Evolutionary conservation across 2,888 invertebrate genomes (phyloP), one percentile per base, ranked within the genome.

Genomic region (Anthophora plumipes): DNA sequence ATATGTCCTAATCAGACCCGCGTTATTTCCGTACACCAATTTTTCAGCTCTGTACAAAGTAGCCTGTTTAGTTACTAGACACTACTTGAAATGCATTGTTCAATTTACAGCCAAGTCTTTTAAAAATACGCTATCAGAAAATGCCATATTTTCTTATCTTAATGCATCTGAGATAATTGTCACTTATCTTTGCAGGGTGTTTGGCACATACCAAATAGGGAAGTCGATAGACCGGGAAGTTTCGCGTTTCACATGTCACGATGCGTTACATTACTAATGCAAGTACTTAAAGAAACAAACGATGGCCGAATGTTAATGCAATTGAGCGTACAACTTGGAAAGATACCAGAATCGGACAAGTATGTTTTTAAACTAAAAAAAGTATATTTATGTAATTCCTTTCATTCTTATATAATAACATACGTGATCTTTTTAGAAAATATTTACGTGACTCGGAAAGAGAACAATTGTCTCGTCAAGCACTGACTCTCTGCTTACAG

Each of bases 191-290:
- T 93, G 43, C 85, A 97, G 96, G 97, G 98, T 63, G 96, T 99
- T 74, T 99, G 98, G 98, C 95, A 98, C 86, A 98, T 98, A 91
- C 98, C 98, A 0, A 95, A 96, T 1, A 95, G 95, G 77, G 99
- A 99, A 94, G 97, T 99, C 55, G 98, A 99, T 91, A 95, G 99
- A 80, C 96, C 98, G 0, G 99, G 99, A 4, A 97, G 98, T 84
- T 97, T 99, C 91, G 96, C 98, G 0, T 96, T 97, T 48, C 98
- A 99, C 91, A 97, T 99, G 96, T 97, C 96, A 83, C 96, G 97
- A 77, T 97, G 97, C 84, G 96, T 98, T 2, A 95, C 96, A 31
- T 95, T 98, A 46, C 94, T 98, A 8, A 95, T 98, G 94, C 97
- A 98, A 92, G 95, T 98, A 78, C 94, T 98, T 54, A 95, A 96